A percentile compares a stretch with the other conserved stretches of the same genome.
Conservation (phyloP, 2,113 vertebrate species). For the Hyperopisus bebe region DNA sequence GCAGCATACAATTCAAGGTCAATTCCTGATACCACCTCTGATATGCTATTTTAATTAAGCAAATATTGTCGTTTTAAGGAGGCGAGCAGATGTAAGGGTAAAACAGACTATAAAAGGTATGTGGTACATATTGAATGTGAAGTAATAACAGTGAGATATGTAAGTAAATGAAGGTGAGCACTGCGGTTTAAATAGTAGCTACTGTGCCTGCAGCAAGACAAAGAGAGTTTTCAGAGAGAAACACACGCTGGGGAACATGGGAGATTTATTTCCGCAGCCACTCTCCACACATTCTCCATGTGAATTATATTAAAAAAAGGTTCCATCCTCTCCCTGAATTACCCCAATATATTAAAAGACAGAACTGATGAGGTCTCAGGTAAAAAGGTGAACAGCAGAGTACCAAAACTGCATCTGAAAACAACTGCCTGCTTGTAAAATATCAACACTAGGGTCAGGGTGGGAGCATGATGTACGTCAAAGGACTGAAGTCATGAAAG, state of each 20-base stretch:
- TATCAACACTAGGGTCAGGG: neutral
- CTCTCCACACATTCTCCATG: constrained; percentile 13
- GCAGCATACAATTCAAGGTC: neutral
- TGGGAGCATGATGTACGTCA: neutral
- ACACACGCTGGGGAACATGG: neutral
- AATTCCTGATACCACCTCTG: neutral
- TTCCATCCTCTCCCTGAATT: constrained; percentile 12
- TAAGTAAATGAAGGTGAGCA: neutral
- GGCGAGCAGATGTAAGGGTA: neutral
- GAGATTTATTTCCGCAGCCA: constrained; percentile 21
- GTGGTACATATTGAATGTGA: neutral
- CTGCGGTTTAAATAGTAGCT: neutral
- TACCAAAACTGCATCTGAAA: neutral
- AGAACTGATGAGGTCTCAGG: neutral
- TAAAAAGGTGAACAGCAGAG: neutral
- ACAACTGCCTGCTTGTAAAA: neutral
- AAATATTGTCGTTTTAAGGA: neutral
- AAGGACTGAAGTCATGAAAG: neutral
- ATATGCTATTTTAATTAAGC: neutral
- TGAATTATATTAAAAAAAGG: neutral
- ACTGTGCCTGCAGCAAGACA: neutral
- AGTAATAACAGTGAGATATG: neutral
- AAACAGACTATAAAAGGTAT: neutral
- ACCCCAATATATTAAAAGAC: neutral
- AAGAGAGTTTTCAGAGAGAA: neutral